Percentiles rank a stretch among this genome's conserved stretches.
phyloP scores from a whole-genome alignment of 1,140 invertebrate genomes.

The Apolygus lucorum region DNA sequence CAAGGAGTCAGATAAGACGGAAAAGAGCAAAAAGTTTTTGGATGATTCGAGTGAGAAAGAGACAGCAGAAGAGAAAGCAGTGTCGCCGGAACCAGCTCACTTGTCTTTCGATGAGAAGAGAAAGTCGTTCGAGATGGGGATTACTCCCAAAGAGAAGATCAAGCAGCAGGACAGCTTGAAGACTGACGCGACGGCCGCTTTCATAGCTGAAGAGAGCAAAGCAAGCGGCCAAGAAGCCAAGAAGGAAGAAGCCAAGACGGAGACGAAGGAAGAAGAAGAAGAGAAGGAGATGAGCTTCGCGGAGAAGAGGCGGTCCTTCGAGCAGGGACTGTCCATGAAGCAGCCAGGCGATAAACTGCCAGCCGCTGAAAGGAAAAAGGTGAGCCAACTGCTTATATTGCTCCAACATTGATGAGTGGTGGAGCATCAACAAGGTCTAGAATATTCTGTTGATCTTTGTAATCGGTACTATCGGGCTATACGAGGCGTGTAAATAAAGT shows the following conservation, averaged over 20 bases:
- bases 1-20: conserved; percentile 52
- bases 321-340: conserved; percentile 44
- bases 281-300: conserved; percentile 41
- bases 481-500: no score
- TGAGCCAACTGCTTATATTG: background rate
- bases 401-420: no score
- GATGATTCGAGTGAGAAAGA: conserved; percentile 51
- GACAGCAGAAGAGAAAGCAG: conserved; percentile 30
- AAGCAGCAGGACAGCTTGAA: conserved; percentile 6
- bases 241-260: background rate
- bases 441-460: no score
- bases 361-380: conserved; percentile 40
- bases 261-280: conserved; percentile 39
- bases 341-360: conserved; percentile 47
- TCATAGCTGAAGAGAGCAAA: conserved; percentile 16
- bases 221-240: background rate
- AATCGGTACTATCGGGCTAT: no score
- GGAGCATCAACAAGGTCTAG: no score
- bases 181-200: background rate
- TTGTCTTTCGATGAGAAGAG: conserved; percentile 35
- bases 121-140: conserved; percentile 34
- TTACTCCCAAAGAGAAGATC: conserved; percentile 10
- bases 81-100: conserved; percentile 31
- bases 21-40: conserved; percentile 33
- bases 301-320: conserved; percentile 40